These are phyloP conservation scores for Olivierus martensii DNA, from an alignment of 1,140 invertebrate species.

Conservation along the genomic window DNA sequence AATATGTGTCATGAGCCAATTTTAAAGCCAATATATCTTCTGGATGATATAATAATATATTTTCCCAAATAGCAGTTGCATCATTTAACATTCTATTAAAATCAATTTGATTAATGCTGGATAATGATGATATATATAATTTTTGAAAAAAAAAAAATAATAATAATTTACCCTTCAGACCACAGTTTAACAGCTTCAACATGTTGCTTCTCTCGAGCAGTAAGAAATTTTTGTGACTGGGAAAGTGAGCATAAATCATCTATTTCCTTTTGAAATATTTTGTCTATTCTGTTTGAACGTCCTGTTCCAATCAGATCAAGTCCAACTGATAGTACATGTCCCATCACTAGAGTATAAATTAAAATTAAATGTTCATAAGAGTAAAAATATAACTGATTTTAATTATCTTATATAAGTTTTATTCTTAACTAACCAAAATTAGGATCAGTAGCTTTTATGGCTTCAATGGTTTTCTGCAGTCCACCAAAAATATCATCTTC, in stretches of 20 bases:
- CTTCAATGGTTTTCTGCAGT: slow-evolving; percentile 30
- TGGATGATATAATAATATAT: slow-evolving; percentile 35
- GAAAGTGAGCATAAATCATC: slow-evolving; percentile 6
- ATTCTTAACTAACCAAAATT: slow-evolving; percentile 33
- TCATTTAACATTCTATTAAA: slow-evolving; percentile 11
- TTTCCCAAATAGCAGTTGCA: slow-evolving; percentile 35
- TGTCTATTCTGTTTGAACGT: slow-evolving; percentile 24
- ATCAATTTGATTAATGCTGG: not conserved
- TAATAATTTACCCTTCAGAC: slow-evolving; percentile 31
- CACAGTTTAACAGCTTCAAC: slow-evolving; percentile 34
- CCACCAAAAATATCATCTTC: slow-evolving; percentile 35
- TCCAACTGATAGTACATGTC: slow-evolving; percentile 32
- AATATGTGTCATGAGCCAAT: slow-evolving; percentile 41
- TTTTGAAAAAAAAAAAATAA: too few species aligned
- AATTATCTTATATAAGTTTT: too few species aligned
- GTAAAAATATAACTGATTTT: slow-evolving; percentile 1
- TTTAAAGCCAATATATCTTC: slow-evolving; percentile 41
- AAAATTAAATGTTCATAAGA: not conserved
- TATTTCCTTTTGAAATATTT: slow-evolving; percentile 25
- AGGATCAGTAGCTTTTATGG: slow-evolving; percentile 34
- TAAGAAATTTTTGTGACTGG: too few species aligned
- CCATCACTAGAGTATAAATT: slow-evolving; percentile 33
- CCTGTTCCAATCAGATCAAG: slow-evolving; percentile 35
- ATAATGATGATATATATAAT: too few species aligned
- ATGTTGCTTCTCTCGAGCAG: slow-evolving; percentile 31